Percentiles rank a stretch among this genome's conserved stretches.
These are phyloP conservation scores for Periphyllus acericola DNA, from an alignment of 2,888 invertebrate species.

Conservation along the genomic window DNA sequence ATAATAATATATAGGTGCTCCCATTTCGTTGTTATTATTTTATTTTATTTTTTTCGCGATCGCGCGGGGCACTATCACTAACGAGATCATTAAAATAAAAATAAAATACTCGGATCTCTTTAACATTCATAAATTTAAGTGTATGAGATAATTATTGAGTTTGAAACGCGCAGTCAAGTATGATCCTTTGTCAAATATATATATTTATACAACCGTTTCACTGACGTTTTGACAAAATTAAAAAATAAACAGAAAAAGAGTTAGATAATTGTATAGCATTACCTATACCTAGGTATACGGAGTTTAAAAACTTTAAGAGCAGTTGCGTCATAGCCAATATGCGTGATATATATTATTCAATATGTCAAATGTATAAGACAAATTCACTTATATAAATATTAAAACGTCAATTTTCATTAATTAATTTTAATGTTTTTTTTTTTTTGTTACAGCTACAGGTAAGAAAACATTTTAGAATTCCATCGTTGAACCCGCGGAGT, in stretches of 20 bases:
- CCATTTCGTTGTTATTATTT: neutral
- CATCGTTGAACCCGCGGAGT: neutral
- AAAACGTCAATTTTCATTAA: neutral
- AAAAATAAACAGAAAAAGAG: neutral
- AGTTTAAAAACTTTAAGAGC: neutral
- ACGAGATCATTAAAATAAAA: slow-evolving; percentile 6
- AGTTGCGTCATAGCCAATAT: too few relatives aligned
- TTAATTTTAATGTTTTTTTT: neutral
- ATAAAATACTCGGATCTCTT: neutral
- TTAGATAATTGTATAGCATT: neutral
- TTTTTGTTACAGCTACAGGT: slow-evolving; percentile 14
- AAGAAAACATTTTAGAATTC: neutral
- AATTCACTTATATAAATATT: too few relatives aligned
- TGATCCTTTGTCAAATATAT: neutral
- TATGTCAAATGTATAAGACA: too few relatives aligned
- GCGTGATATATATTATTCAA: too few relatives aligned
- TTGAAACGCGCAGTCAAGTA: neutral
- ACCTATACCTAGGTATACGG: too few relatives aligned
- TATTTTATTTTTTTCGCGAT: neutral
- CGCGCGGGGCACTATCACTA: neutral
- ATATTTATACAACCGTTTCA: neutral
- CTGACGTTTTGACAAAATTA: neutral
- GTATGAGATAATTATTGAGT: neutral
- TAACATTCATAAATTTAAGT: neutral
- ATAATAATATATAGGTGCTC: too few relatives aligned